Percentiles rank a stretch among this genome's conserved stretches.
Conservation (phyloP, 2,797 vertebrate species). For the Anniella stebbinsi region DNA sequence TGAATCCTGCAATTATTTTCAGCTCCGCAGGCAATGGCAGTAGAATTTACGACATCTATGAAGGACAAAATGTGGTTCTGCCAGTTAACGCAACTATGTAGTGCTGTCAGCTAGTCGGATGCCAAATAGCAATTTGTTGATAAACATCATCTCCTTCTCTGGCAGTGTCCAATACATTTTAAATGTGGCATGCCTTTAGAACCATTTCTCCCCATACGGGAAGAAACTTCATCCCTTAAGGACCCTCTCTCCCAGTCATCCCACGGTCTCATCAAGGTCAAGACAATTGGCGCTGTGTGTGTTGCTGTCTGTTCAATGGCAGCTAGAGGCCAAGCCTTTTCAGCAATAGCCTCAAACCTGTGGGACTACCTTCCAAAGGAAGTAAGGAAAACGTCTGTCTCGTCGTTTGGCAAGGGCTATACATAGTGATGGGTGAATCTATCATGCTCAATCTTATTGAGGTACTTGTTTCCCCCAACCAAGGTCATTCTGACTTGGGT, state of each 20-base stretch:
- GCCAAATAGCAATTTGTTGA: conserved; percentile 24
- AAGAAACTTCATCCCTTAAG: background rate
- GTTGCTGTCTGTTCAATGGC: background rate
- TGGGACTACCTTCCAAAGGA: background rate
- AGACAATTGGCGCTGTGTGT: background rate
- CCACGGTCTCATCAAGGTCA: no score
- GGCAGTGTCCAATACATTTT: background rate
- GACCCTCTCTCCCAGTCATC: background rate
- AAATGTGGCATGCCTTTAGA: background rate
- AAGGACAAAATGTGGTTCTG: conserved; percentile 60
- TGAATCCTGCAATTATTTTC: conserved; percentile 25
- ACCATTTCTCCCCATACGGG: background rate
- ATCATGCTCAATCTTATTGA: no score
- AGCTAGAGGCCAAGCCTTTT: background rate
- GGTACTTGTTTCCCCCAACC: no score
- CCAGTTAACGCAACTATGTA: conserved; percentile 18
- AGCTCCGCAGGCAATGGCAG: conserved; percentile 41
- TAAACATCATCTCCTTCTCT: conserved; percentile 31
- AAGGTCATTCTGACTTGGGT: no score
- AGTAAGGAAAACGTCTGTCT: background rate
- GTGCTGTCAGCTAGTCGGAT: conserved; percentile 39
- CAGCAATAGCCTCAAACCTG: background rate
- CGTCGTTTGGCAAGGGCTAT: background rate
- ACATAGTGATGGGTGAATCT: no score
- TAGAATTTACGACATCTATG: conserved; percentile 52